phyloP scores from a whole-genome alignment of 1,140 invertebrate genomes.

The Solen grandis region DNA sequence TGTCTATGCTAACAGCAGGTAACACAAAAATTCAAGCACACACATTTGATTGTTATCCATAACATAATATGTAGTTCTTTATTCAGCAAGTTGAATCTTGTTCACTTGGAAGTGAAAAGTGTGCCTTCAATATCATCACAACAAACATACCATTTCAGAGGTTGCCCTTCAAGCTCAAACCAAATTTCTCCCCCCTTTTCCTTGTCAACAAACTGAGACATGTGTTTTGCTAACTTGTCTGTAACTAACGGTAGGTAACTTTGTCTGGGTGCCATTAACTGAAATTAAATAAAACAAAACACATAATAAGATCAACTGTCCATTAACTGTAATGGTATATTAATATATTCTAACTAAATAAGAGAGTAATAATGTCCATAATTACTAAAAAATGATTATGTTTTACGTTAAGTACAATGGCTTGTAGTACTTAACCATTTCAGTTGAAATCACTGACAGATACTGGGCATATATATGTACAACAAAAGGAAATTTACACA shows the following conservation, averaged over 20 bases:
- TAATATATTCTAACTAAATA: not conserved
- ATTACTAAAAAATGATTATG: not conserved
- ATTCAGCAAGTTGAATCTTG: too few species aligned
- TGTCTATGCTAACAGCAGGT: too few species aligned
- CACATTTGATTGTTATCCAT: too few species aligned
- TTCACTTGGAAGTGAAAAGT: too few species aligned
- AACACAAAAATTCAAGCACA: too few species aligned
- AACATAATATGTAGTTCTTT: too few species aligned
- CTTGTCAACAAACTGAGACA: conserved; percentile 89
- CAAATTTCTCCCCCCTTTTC: conserved; percentile 95
- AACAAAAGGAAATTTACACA: too few species aligned
- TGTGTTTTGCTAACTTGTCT: conserved; percentile 97
- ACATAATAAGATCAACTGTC: not conserved
- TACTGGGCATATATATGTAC: too few species aligned
- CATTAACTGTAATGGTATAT: not conserved
- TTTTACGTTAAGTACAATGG: not conserved
- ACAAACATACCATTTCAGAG: conserved; percentile 90
- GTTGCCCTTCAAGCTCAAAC: conserved; percentile 95
- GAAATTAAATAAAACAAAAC: conserved; percentile 42
- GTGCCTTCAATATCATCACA: too few species aligned
- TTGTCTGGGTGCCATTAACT: conserved; percentile 95
- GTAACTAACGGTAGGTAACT: conserved; percentile 98
- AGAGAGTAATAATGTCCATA: not conserved
- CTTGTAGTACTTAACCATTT: not conserved
- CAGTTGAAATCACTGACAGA: not conserved